Base-by-base conservation (phyloP, 2,888 invertebrate genomes). In the Neoaliturus tenellus region DNA sequence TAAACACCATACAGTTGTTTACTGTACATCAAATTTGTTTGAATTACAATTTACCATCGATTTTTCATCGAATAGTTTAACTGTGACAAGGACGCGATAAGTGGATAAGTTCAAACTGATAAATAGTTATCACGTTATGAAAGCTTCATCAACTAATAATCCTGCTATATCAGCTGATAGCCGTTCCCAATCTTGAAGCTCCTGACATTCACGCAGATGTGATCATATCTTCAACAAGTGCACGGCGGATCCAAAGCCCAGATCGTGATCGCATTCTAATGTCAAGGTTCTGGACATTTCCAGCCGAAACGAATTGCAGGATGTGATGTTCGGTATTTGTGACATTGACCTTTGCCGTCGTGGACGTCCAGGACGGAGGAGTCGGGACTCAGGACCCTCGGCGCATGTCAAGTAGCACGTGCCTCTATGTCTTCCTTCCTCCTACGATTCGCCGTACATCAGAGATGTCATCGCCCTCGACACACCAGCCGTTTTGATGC, bases 251-350 rank as follows among this genome's bases (percentile, higher is more conserved):
- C 69, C 14, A 12, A 33, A 14, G 23, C 20, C 6, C 39, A 4
- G 69, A 69, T 69, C 69, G 69, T 69, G 69, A 69, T 69, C 69
- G 14, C 69, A 31, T 31, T 14, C 17, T 33, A 69, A 69, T 69
- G 69, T 69, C 69, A 69, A 69, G 69, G 69, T 39, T 69, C 12
- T 35, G 69, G n/a, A 39, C 39, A 20, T 17, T 69, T 69, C 28
- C 62, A 14, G 62, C 62, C 62, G 62, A 62, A 62, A 62, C 62
- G 14, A 62, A 62, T 12, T 28, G 5, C 62, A 62, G 62, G 62
- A 62, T 23, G 51, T 10, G 51, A 17, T 14, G 39, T 12, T 39
- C 6, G 39, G 6, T 5, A 39, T 12, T 39, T 5, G 69, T 69
- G n/a, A 69, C 69, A 69, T 69, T 69, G 69, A 69, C 25, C 69